Evolutionary conservation across 2,888 invertebrate species (phyloP).

Genomic region (Eupithecia inturbata): DNA sequence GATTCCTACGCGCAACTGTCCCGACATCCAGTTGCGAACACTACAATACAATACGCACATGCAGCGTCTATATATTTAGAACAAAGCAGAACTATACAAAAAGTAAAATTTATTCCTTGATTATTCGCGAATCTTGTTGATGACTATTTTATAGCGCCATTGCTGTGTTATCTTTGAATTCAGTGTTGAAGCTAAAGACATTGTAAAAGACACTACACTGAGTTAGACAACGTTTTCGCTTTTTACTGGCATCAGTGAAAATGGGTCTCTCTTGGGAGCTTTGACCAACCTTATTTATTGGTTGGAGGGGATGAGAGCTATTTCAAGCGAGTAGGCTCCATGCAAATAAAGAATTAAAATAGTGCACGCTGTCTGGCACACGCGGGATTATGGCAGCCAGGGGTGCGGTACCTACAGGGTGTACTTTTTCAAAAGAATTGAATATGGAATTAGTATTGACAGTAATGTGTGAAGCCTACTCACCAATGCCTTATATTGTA

Average conservation of each 20-base stretch:
- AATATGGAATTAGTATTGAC: not conserved
- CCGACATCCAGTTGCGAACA: not conserved
- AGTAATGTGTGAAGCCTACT: constrained; percentile 14
- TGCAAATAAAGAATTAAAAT: not conserved
- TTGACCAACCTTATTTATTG: not conserved
- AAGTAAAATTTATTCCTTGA: not conserved
- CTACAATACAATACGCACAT: not conserved
- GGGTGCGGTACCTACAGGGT: not conserved
- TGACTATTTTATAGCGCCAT: not conserved
- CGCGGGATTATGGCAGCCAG: not conserved
- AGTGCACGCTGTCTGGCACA: constrained; percentile 1
- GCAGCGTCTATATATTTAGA: not conserved
- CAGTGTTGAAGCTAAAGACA: constrained; percentile 7
- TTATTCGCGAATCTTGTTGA: not conserved
- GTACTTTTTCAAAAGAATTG: constrained; percentile 5
- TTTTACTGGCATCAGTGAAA: not conserved
- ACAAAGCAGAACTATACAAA: not conserved
- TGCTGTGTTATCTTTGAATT: not conserved
- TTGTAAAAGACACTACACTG: not conserved
- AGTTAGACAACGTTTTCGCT: not conserved
- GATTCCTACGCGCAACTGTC: constrained; percentile 47
- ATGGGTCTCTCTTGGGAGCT: not conserved
- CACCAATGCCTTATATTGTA: constrained; percentile 7
- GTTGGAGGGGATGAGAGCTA: not conserved
- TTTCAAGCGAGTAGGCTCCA: constrained; percentile 7